Base-by-base conservation (phyloP, 2,113 vertebrate species). In the Colaptes auratus region DNA sequence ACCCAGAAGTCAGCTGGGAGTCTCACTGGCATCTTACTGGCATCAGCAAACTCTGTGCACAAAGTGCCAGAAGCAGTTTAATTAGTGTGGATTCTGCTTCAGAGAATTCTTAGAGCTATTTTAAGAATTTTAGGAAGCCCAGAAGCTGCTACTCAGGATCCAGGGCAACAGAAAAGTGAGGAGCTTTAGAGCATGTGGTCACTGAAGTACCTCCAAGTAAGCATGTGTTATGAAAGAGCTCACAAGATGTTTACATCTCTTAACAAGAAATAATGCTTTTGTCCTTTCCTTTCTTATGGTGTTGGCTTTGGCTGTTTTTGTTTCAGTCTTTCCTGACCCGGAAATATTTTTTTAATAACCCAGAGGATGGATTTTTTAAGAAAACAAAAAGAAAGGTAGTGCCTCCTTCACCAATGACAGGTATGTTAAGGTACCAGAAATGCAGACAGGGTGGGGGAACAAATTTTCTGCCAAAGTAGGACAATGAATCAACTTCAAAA, bases 371-470 rank as follows among this genome's bases (percentile, higher is more conserved):
- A 90, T 99, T 99, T 98, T 99, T 99, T 97, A 99, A 99, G 97
- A 99, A 99, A 98, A 99, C 99, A 4, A 99, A 99, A 98, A 98
- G 99, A 97, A 99, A 99, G 98, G 99, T 99, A 46, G 98, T 99
- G 78, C 99, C 99, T 44, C 99, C 99, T 27, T 99, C 99, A 60
- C 99, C 99, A 27, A 99, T 99, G 99, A 99, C 99, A 92, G 99
- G 99, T 99, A 98, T 66, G 98, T 97, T 84, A 58, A 64, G 52
- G 36, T 33, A 13, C 48, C 36, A 18, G 42, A 15, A 61, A 7
- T 58, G 30, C 4, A 67, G 61, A 44, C 5, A 2, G 64, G 36
- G 12, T 76, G 60, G 36, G 14, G 83, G 55, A 3, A 7, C 0
- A 59, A 12, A 12, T 15, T 85, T 78, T 36, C 39, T 89, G 53